Conservation (phyloP, 2,888 invertebrate species). For the Frankliniella intonsa region DNA sequence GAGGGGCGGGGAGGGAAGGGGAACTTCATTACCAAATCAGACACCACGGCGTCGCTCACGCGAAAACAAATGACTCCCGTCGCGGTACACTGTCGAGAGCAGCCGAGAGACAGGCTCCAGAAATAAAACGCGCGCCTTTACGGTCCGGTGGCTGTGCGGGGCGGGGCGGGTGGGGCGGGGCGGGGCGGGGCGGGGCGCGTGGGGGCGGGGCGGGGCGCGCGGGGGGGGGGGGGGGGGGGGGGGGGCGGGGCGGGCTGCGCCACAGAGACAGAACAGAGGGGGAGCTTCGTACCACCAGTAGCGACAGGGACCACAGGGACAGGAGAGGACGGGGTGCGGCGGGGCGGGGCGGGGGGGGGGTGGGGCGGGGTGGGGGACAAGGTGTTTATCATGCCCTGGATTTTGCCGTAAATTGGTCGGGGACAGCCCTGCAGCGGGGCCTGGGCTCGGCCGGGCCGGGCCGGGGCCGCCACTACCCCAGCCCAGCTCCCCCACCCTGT, state of each 20-base stretch:
- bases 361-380: not conserved
- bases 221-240: not conserved
- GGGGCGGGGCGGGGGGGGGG: not conserved
- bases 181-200: not conserved
- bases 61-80: not conserved
- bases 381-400: conserved; percentile 23
- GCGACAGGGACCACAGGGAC: too few species aligned
- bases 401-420: conserved; percentile 28
- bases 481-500: not conserved
- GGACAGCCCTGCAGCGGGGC: not conserved
- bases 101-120: too few species aligned
- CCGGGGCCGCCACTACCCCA: not conserved
- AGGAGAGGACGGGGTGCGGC: too few species aligned
- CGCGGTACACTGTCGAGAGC: not conserved
- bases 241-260: not conserved
- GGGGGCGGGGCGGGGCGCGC: too few species aligned
- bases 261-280: not conserved
- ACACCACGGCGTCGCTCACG: not conserved
- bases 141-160: too few species aligned
- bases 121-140: too few species aligned
- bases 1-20: not conserved
- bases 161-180: not conserved
- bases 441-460: too few species aligned
- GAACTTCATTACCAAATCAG: not conserved
- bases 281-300: not conserved